Percentiles rank a stretch among this genome's conserved stretches.
Evolutionary conservation across 2,113 vertebrate genomes (phyloP).

Genomic region (Gambusia holbrooki): DNA sequence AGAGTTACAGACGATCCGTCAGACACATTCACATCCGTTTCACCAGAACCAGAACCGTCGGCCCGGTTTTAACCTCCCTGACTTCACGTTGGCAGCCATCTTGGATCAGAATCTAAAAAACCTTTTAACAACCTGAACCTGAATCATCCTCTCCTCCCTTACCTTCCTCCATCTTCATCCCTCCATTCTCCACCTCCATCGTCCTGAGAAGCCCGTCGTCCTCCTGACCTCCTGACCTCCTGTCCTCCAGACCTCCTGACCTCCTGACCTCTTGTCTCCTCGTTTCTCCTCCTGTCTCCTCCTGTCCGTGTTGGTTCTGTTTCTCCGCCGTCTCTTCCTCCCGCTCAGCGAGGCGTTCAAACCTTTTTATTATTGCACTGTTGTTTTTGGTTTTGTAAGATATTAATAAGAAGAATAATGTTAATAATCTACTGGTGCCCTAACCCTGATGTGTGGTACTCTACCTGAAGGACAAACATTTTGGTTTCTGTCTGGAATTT

Average conservation of each 20-base stretch:
- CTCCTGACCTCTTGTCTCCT: slow-evolving; percentile 17
- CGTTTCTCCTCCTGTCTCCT: slow-evolving; percentile 16
- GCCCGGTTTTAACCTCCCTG: too few species aligned
- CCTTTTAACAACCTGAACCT: neutral
- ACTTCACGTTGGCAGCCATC: neutral
- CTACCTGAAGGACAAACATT: slow-evolving; percentile 40
- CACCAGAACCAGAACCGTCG: too few species aligned
- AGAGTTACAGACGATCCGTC: too few species aligned
- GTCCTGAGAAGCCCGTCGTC: neutral
- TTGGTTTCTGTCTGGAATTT: slow-evolving; percentile 61
- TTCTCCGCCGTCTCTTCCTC: slow-evolving; percentile 22
- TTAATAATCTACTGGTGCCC: slow-evolving; percentile 72
- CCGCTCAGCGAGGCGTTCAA: slow-evolving; percentile 48
- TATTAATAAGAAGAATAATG: slow-evolving; percentile 73
- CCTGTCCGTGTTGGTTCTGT: slow-evolving; percentile 27
- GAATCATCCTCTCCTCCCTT: slow-evolving; percentile 15
- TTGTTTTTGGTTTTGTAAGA: slow-evolving; percentile 79
- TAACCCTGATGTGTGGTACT: slow-evolving; percentile 61
- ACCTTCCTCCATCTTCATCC: neutral
- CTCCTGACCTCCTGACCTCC: slow-evolving; percentile 24
- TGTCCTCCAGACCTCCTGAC: neutral
- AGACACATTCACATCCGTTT: too few species aligned
- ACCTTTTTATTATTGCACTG: slow-evolving; percentile 81
- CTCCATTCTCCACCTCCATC: neutral
- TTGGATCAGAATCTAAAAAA: neutral